Evolutionary conservation across 2,113 vertebrate genomes (phyloP), one percentile per base, ranked within the genome.

Genomic region (Lipophrys pholis): DNA sequence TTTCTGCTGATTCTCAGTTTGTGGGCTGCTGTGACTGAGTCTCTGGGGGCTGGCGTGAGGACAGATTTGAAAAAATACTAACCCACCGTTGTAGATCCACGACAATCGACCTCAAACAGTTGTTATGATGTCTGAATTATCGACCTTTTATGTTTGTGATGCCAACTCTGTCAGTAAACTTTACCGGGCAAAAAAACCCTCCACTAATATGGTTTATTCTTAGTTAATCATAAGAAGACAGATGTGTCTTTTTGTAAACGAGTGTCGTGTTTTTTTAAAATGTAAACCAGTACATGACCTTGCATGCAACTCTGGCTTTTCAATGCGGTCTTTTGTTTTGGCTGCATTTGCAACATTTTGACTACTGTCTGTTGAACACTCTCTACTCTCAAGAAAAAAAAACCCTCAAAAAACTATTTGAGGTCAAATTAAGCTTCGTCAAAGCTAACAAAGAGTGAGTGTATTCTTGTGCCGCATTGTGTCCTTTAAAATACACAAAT

Each of bases 281-380:
- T 8, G 10, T 73, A 52, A 70, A 35, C 63, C 38, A 49, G 59
- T 66, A 39, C 52, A 39, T 21, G 65, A 73, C 73, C 77, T 80
- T 36, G 63, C 39, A n/a, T 50, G 45, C 30, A 46, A 60, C 39
- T 55, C 15, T 42, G 17, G 74, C 35, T 55, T 62, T 62, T 55
- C 14, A 59, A 14, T 45, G 50, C 7, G 36, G 50, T 2, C 21
- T 3, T 30, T 30, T 30, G 63, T 67, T 76, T 60, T 57, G 66
- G 15, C 65, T 58, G 46, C 30, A 21, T 11, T 17, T 66, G 54
- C 17, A 50, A 62, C 60, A 64, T 69, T 78, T 51, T 71, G 46
- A 48, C 51, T 42, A 11, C 46, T 16, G n/a, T 45, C 8, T 21
- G n/a, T 12, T 50, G 15, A 1, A 1, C 63, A 54, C 12, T 16